phyloP scores from a whole-genome alignment of 2,888 invertebrate genomes.

The Scaptomyza flava region DNA sequence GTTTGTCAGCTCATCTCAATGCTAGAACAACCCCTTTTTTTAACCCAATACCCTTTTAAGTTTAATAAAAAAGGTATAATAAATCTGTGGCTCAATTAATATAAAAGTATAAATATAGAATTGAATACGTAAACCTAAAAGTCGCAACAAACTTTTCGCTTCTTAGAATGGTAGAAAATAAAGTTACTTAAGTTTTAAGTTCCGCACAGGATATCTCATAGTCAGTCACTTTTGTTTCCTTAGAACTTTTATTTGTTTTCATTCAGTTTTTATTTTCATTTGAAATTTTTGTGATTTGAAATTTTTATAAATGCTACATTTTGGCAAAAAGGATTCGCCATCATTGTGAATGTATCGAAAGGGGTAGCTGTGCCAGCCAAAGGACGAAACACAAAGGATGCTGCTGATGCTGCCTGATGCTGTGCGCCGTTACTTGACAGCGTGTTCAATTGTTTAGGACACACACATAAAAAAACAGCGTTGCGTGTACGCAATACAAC shows the following conservation, averaged over 20 bases:
- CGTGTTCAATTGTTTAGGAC: slow-evolving; percentile 60
- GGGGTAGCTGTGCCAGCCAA: slow-evolving; percentile 59
- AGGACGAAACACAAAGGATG: slow-evolving; percentile 58
- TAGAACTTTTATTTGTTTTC: slow-evolving; percentile 10
- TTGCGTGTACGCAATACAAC: slow-evolving; percentile 44
- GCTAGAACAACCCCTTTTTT: slow-evolving; percentile 67
- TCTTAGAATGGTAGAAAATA: too few relatives aligned
- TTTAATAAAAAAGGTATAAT: neutral
- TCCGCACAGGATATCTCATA: neutral
- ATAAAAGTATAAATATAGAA: too few relatives aligned
- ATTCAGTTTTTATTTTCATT: slow-evolving; percentile 63
- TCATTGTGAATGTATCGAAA: slow-evolving; percentile 43
- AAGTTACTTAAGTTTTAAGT: too few relatives aligned
- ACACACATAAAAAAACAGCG: slow-evolving; percentile 47
- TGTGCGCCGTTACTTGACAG: slow-evolving; percentile 54
- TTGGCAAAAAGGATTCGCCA: slow-evolving; percentile 63
- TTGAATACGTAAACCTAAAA: too few relatives aligned
- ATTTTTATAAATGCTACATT: slow-evolving; percentile 73
- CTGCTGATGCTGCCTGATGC: slow-evolving; percentile 37
- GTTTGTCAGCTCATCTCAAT: neutral
- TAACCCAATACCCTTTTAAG: neutral
- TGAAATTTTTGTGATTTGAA: slow-evolving; percentile 54
- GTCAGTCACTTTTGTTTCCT: neutral
- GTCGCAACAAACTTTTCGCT: too few relatives aligned
- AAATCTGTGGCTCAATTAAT: neutral